A percentile compares a stretch with the other conserved stretches of the same genome.
These are phyloP conservation scores for Brachyptera putata DNA, from an alignment of 2,888 invertebrate species.

Conservation along the genomic window DNA sequence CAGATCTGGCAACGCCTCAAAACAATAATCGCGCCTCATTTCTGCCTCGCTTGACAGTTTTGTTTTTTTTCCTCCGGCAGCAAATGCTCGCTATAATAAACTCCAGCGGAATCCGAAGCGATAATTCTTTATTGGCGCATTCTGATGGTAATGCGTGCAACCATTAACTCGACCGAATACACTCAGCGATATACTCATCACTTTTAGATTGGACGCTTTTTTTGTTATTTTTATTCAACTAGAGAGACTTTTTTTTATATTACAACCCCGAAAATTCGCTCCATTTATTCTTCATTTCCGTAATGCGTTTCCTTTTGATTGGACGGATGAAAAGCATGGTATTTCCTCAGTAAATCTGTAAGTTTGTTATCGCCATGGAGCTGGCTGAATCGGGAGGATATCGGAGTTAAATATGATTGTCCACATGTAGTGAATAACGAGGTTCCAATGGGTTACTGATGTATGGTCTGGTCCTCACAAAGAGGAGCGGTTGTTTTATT, in stretches of 20 bases:
- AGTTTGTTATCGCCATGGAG: too few relatives aligned
- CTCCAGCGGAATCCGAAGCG: too few relatives aligned
- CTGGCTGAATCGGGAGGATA: too few relatives aligned
- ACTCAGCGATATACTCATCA: background rate
- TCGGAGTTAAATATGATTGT: too few relatives aligned
- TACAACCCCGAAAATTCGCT: conserved; percentile 13
- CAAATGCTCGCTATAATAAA: too few relatives aligned
- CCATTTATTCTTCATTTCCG: conserved; percentile 31
- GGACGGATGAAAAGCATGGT: background rate
- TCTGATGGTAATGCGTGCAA: background rate
- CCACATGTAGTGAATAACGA: too few relatives aligned
- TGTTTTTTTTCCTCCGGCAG: too few relatives aligned
- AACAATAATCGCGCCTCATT: background rate
- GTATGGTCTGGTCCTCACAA: too few relatives aligned
- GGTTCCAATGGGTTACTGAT: too few relatives aligned
- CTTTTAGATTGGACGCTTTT: background rate
- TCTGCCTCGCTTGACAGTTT: background rate
- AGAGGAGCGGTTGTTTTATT: too few relatives aligned
- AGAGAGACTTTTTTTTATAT: background rate
- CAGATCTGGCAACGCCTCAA: background rate
- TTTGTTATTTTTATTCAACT: background rate
- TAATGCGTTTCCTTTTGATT: conserved; percentile 16
- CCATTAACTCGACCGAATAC: background rate
- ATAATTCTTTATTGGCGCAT: background rate
- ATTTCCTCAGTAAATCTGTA: too few relatives aligned